These are phyloP conservation scores for Octonoba sinensis DNA, from an alignment of 2,888 invertebrate species.

Conservation along the genomic window DNA sequence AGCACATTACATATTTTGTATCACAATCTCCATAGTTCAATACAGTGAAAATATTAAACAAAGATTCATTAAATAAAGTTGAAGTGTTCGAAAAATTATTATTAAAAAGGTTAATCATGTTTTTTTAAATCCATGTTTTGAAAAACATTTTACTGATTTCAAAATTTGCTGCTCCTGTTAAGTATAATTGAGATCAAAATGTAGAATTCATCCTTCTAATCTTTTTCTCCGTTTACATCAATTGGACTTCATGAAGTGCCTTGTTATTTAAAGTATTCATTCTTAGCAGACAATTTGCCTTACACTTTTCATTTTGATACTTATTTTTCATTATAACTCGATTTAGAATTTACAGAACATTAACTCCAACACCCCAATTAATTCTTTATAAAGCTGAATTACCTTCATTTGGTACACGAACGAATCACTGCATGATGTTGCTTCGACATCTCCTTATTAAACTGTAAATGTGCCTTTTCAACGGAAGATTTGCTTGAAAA, in stretches of 20 bases:
- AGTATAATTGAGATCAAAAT: neutral
- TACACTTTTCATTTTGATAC: neutral
- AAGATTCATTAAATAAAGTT: no score
- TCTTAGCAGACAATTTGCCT: neutral
- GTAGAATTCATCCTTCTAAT: neutral
- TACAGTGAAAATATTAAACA: no score
- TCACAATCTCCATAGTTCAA: no score
- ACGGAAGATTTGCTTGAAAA: conserved; percentile 33
- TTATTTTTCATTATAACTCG: no score
- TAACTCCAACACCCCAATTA: no score
- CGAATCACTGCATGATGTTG: neutral
- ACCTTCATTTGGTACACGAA: conserved; percentile 38
- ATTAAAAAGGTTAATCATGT: no score
- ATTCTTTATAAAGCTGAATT: conserved; percentile 7
- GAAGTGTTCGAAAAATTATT: no score
- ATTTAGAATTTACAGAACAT: no score
- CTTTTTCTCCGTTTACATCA: neutral
- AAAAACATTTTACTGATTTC: neutral
- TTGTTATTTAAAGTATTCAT: neutral
- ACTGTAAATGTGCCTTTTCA: conserved; percentile 38
- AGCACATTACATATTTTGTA: no score
- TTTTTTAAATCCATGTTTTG: neutral
- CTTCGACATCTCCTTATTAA: conserved; percentile 26
- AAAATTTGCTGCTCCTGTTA: neutral
- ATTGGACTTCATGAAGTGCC: no score